Conservation (phyloP, 2,888 invertebrate genomes). For the Sarcophaga subvicina region DNA sequence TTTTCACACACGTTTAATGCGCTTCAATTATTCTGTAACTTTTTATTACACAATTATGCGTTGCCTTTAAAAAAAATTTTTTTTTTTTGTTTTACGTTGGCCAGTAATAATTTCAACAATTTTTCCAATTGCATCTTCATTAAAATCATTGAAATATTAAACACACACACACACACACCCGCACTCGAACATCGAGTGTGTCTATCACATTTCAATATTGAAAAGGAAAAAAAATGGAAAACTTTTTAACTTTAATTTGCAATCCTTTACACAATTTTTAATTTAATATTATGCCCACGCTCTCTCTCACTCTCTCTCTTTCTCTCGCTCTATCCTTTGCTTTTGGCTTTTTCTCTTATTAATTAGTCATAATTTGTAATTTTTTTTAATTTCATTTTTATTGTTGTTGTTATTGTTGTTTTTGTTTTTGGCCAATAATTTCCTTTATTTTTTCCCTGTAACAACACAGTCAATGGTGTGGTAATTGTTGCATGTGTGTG, state of each 20-base stretch:
- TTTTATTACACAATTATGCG: slow-evolving; percentile 46
- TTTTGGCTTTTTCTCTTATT: slow-evolving; percentile 44
- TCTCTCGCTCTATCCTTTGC: background rate
- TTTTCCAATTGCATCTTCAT: slow-evolving; percentile 48
- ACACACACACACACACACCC: no score
- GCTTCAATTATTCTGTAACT: slow-evolving; percentile 39
- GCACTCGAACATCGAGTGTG: background rate
- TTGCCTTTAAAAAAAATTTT: background rate
- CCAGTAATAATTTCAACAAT: background rate
- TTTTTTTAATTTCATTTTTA: slow-evolving; percentile 11
- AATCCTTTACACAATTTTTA: slow-evolving; percentile 57
- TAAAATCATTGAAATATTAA: slow-evolving; percentile 1
- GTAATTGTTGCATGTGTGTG: slow-evolving; percentile 5
- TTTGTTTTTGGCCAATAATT: slow-evolving; percentile 10
- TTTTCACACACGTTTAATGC: background rate
- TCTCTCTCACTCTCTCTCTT: background rate
- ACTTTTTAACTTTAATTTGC: slow-evolving; percentile 45
- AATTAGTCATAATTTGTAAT: slow-evolving; percentile 58
- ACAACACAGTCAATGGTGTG: background rate
- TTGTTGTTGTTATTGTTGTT: background rate
- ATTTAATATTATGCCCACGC: slow-evolving; percentile 34
- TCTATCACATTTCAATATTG: slow-evolving; percentile 36
- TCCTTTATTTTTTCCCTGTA: background rate
- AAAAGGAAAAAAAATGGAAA: background rate
- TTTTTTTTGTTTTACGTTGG: background rate